A percentile compares a stretch with the other conserved stretches of the same genome.
phyloP scores from a whole-genome alignment of 2,888 invertebrate genomes.

The Parapristionchus giblindavisi region DNA sequence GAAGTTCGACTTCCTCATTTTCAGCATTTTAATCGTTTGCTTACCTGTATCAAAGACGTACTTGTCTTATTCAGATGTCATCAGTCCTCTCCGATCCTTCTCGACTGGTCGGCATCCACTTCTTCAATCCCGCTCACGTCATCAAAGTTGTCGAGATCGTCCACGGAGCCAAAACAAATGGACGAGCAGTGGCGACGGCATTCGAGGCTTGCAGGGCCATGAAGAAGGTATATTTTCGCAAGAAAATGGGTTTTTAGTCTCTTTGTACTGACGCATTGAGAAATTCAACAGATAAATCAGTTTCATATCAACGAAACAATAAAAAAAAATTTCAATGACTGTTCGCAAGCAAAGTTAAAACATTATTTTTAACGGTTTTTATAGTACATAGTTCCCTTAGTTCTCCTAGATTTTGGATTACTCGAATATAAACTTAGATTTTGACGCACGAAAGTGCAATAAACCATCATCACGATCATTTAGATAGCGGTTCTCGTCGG shows the following conservation, averaged over 20 bases:
- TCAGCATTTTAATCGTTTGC: neutral
- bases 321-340: too few relatives aligned
- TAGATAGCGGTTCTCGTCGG: slow-evolving; percentile 56
- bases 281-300: too few relatives aligned
- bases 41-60: too few relatives aligned
- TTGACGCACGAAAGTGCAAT: neutral
- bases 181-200: slow-evolving; percentile 70
- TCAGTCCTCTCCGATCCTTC: slow-evolving; percentile 67
- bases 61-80: slow-evolving; percentile 62
- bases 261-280: too few relatives aligned
- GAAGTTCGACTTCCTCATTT: neutral
- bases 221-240: slow-evolving; percentile 62
- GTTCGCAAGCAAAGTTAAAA: too few relatives aligned
- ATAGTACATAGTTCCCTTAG: neutral
- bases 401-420: too few relatives aligned
- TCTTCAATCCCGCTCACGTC: slow-evolving; percentile 71
- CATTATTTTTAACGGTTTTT: too few relatives aligned
- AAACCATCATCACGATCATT: neutral
- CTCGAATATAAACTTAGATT: neutral
- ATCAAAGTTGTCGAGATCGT: slow-evolving; percentile 69
- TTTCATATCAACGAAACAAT: too few relatives aligned
- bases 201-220: slow-evolving; percentile 70
- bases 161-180: slow-evolving; percentile 69
- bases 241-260: too few relatives aligned
- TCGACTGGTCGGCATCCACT: slow-evolving; percentile 71